phyloP scores from a whole-genome alignment of 2,797 vertebrate species.

The Nyctalus aviator region DNA sequence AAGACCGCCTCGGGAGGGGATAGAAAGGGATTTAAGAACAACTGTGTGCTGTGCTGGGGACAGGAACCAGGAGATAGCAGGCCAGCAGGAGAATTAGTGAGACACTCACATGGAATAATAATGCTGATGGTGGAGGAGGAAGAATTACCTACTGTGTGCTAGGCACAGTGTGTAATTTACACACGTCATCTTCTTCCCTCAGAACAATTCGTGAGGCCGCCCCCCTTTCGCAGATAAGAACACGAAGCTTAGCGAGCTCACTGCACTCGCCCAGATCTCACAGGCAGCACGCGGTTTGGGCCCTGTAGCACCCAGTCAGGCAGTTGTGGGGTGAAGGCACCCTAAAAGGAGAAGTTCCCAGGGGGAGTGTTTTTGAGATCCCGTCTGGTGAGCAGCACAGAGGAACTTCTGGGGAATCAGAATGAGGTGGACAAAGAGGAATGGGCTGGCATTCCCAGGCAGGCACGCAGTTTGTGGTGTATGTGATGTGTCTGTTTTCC shows the following conservation, averaged over 20 bases:
- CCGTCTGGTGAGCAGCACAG: no score
- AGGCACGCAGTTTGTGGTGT: neutral
- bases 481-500: neutral
- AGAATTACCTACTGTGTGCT: rapidly evolving
- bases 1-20: neutral
- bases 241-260: neutral
- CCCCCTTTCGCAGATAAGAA: neutral
- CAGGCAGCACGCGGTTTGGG: rapidly evolving
- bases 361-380: neutral
- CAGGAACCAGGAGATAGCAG: neutral
- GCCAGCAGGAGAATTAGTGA: rapidly evolving
- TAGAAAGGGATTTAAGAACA: neutral
- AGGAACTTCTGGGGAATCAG: neutral
- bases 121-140: neutral
- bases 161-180: rapidly evolving
- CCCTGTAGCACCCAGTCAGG: neutral
- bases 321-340: no score
- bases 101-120: neutral
- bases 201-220: rapidly evolving
- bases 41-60: rapidly evolving
- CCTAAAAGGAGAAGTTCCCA: neutral
- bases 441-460: neutral
- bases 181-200: neutral
- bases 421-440: neutral
- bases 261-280: rapidly evolving